Percentiles rank a stretch among this genome's conserved stretches.
These are phyloP conservation scores for Xiphophorus birchmanni DNA, from an alignment of 2,797 vertebrate genomes.

Conservation along the genomic window DNA sequence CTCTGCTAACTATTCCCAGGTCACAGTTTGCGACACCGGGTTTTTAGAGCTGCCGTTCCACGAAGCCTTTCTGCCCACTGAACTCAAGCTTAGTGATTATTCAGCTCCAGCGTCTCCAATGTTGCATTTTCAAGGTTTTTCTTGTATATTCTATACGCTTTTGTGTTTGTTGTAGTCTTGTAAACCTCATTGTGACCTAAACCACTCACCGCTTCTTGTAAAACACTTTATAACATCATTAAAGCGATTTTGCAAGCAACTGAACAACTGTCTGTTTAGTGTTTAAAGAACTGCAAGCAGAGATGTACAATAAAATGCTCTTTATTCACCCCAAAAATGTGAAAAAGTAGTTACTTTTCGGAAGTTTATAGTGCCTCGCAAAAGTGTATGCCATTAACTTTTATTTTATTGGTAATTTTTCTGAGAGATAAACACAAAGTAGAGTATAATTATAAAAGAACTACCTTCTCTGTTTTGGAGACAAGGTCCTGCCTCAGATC, in stretches of 20 bases:
- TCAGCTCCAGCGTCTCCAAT: not conserved
- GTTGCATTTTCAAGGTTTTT: not conserved
- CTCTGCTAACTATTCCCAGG: not conserved
- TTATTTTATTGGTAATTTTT: not conserved
- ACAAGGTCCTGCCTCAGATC: too few species aligned
- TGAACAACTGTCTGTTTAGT: not conserved
- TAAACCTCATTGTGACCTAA: not conserved
- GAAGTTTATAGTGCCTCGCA: not conserved
- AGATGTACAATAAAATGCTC: not conserved
- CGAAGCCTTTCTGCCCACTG: not conserved
- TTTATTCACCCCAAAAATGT: not conserved
- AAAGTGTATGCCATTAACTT: not conserved
- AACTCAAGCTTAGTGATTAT: not conserved
- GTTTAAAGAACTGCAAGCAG: not conserved
- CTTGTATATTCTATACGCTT: not conserved
- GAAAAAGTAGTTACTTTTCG: not conserved
- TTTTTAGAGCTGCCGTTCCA: not conserved
- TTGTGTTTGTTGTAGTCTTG: not conserved
- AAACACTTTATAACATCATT: not conserved
- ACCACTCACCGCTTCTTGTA: not conserved
- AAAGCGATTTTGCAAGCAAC: not conserved
- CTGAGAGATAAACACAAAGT: not conserved
- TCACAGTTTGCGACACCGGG: not conserved
- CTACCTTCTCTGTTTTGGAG: too few species aligned
- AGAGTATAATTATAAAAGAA: not conserved